These are phyloP conservation scores for Amiota communis DNA, from an alignment of 2,888 invertebrate species.

Conservation along the genomic window DNA sequence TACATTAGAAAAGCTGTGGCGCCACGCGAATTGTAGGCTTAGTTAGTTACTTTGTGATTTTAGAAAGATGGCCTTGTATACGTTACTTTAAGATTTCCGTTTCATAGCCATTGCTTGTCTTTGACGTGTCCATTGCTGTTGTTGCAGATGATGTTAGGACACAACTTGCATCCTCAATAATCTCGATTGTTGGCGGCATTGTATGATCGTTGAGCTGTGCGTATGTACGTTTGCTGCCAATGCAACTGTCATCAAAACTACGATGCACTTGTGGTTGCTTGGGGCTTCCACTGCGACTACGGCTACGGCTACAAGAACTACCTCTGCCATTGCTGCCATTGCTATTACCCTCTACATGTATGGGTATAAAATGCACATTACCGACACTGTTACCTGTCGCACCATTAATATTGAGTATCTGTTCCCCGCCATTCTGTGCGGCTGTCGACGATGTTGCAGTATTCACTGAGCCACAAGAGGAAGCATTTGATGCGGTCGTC, in stretches of 20 bases:
- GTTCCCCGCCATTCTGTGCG: slow-evolving; percentile 49
- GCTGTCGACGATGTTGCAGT: slow-evolving; percentile 23
- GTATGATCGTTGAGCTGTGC: slow-evolving; percentile 46
- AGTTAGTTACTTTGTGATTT: not conserved
- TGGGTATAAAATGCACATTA: slow-evolving; percentile 71
- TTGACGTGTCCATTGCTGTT: slow-evolving; percentile 21
- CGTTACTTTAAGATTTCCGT: slow-evolving; percentile 55
- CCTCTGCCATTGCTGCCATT: slow-evolving; percentile 8
- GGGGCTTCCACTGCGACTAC: slow-evolving; percentile 59
- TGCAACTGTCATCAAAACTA: slow-evolving; percentile 67
- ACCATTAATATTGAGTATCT: slow-evolving; percentile 71
- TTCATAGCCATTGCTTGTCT: slow-evolving; percentile 41
- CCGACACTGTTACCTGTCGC: slow-evolving; percentile 68
- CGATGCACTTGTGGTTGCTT: slow-evolving; percentile 53
- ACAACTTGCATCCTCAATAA: slow-evolving; percentile 62
- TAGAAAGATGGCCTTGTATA: slow-evolving; percentile 39
- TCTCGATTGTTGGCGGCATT: slow-evolving; percentile 61
- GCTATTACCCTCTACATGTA: slow-evolving; percentile 62
- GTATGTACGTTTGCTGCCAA: slow-evolving; percentile 54
- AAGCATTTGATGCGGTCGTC: slow-evolving; percentile 54
- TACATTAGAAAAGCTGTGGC: too few relatives aligned
- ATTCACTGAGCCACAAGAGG: slow-evolving; percentile 21
- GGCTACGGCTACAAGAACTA: slow-evolving; percentile 34
- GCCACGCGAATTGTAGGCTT: not conserved
- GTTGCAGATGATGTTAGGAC: not conserved